phyloP scores from a whole-genome alignment of 2,797 vertebrate species.

The Scolopax rusticola region DNA sequence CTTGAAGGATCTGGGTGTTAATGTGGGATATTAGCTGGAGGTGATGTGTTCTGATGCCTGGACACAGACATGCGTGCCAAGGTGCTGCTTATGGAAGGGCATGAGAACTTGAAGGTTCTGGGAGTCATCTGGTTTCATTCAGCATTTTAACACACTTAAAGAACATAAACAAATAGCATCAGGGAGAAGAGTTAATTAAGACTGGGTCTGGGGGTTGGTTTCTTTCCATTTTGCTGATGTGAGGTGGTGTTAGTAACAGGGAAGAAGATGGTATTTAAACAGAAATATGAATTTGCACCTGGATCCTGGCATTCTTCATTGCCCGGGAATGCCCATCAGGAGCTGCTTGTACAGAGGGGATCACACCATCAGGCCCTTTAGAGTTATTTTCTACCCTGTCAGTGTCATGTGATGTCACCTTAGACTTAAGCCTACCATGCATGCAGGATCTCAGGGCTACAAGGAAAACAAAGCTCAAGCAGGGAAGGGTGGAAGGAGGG shows the following conservation, averaged over 20 bases:
- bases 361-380: background rate
- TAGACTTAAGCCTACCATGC: background rate
- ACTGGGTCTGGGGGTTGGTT: background rate
- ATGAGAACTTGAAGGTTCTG: background rate
- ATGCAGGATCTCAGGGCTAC: background rate
- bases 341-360: background rate
- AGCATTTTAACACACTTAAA: background rate
- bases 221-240: conserved; percentile 18
- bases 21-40: background rate
- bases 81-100: background rate
- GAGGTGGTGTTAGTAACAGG: background rate
- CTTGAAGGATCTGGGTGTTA: background rate
- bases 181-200: conserved; percentile 1
- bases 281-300: background rate
- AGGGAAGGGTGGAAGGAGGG: background rate
- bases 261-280: background rate
- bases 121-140: background rate
- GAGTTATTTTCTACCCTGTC: background rate
- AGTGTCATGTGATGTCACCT: background rate
- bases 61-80: rapidly evolving
- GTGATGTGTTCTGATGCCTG: background rate
- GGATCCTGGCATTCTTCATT: background rate
- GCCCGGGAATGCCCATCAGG: background rate
- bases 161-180: background rate
- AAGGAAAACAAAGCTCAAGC: background rate